Evolutionary conservation across 2,113 vertebrate species (phyloP), one percentile per base, ranked within the genome.

Genomic region (Cyprinodon brontotheroides): DNA sequence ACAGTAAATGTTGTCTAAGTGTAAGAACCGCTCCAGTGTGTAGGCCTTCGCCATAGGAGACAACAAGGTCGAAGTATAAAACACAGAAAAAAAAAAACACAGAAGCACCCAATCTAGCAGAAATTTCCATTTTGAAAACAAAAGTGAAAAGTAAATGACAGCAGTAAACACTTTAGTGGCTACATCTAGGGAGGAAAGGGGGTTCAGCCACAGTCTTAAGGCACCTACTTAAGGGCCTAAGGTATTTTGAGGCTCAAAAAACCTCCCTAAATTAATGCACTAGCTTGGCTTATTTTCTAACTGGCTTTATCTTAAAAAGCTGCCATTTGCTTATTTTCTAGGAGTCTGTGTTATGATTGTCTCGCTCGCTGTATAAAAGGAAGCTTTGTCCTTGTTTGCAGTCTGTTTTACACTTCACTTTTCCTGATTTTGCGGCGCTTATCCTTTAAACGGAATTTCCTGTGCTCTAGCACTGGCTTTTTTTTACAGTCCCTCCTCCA

Each of bases 371-470:
- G 59, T 77, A 36, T 68, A n/a, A 68, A 86, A 91, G 91, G 90
- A 89, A 92, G 84, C 72, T 62, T 22, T 64, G 63, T 89, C 84
- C 85, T 86, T 53, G 13, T 48, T 53, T 61, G 74, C 70, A 9
- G 73, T 72, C 86, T 87, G 76, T 82, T 75, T 86, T 79, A 43
- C 85, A 79, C 87, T 61, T 76, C 71, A 3, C 86, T 73, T 65
- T 79, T 84, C 71, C 15, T 53, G 74, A 72, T n/a, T 79, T 17
- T 74, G 48, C 0, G 68, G 83, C 81, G n/a, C n/a, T n/a, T 86
- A 80, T 83, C 82, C 85, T 87, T 87, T 92, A 89, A 94, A 92
- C 87, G n/a, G 89, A 89, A 83, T 93, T 93, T 91, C 91, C 84
- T 81, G 77, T 89, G 92, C 79, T 78, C 81, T 74, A 45, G 74